Conservation (phyloP, 2,113 vertebrate genomes). For the Perca flavescens region DNA sequence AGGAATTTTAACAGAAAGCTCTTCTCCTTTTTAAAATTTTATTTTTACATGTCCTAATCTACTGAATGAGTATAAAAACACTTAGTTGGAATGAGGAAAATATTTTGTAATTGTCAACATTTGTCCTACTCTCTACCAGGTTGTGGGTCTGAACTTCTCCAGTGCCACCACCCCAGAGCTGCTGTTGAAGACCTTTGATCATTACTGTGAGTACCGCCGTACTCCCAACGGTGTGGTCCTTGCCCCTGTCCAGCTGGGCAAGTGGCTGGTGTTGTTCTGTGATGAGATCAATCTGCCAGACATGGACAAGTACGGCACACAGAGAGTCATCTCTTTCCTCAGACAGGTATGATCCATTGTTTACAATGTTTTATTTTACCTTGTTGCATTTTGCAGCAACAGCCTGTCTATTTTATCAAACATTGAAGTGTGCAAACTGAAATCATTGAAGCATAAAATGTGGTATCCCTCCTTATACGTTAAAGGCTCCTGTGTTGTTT, state of each 20-base stretch:
- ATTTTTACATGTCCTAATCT: not conserved
- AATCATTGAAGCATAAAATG: not conserved
- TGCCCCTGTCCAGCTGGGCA: constrained; percentile 96
- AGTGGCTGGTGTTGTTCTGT: constrained; percentile 98
- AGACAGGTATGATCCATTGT: constrained; percentile 88
- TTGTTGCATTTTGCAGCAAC: not conserved
- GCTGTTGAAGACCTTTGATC: constrained; percentile 98
- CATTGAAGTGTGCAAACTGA: not conserved
- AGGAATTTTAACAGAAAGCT: not conserved
- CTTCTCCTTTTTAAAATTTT: not conserved
- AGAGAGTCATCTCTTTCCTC: constrained; percentile 99
- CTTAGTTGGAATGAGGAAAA: not conserved
- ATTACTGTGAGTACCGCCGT: constrained; percentile 97
- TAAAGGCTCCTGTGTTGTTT: not conserved
- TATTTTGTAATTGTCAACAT: not conserved
- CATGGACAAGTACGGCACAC: constrained; percentile 99
- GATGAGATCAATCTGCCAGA: constrained; percentile 99
- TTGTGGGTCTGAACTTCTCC: constrained; percentile 99
- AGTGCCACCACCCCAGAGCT: constrained; percentile 98
- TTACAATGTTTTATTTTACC: not conserved
- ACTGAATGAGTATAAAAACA: not conserved
- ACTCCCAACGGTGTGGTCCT: constrained; percentile 96
- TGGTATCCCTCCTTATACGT: not conserved
- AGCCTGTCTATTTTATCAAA: not conserved
- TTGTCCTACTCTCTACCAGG: constrained; percentile 78